Base-by-base conservation (phyloP, 2,797 vertebrate species). In the Phaenicophaeus curvirostris region DNA sequence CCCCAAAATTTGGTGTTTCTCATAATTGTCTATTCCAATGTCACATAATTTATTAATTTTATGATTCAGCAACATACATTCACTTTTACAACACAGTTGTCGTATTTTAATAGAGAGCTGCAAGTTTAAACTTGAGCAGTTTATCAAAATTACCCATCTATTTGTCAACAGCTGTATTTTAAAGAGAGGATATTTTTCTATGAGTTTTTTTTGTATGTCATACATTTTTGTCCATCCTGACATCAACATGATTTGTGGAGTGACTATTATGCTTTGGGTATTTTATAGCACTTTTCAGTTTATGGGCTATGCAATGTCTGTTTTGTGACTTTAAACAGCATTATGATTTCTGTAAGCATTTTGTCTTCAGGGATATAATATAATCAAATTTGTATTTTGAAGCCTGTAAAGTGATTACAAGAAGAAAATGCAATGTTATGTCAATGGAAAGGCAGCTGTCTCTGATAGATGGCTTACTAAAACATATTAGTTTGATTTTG, bases 321-420 rank as follows among this genome's bases (percentile, higher is more conserved):
- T 85, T 91, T 96, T 93, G 94, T 96, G 86, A 94, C 87, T 97
- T 96, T 81, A 94, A 91, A 94, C 89, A 95, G 84, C 87, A 93
- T 95, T 96, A 86, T 73, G 51, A 92, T 94, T 98, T 97, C 95
- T 94, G 74, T 95, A 97, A 96, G 93, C 95, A 90, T 97, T 97
- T 98, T 73, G 79, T 96, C 90, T 93, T 91, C 65, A 31, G 95
- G 76, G 84, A 90, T 96, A 93, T 95, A 96, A 90, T 95, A 77
- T 93, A 96, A 97, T 96, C 87, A 97, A 82, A 93, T 92, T 96
- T 95, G 61, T 96, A 94, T 97, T 97, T 97, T 94, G 92, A 95
- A 90, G 77, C 53, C 80, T 91, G 53, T 96, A 87, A 95, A 97
- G 75, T 94, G 96, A 97, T 97, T 96, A 92, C 37, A 89, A 86